Evolutionary conservation across 2,888 invertebrate species (phyloP).

Genomic region (Drosophila longiperda): DNA sequence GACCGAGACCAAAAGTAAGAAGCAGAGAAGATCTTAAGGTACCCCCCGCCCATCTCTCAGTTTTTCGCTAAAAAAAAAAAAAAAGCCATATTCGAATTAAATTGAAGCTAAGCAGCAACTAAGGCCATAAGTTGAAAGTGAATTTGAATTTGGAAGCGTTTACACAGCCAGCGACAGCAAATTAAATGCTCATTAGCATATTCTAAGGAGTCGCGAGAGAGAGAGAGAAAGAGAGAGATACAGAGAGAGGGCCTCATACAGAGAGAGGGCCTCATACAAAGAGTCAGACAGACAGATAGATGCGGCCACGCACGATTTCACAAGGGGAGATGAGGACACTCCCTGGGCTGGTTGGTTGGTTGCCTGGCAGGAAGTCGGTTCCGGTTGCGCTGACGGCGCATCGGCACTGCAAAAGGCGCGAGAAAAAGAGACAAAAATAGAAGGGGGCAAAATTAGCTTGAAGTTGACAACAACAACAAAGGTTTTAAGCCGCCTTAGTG

Average conservation of each 20-base stretch:
- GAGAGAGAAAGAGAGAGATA: not conserved
- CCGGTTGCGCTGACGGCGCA: conserved; percentile 32
- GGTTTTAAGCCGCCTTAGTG: conserved; percentile 28
- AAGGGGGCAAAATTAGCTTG: conserved; percentile 9
- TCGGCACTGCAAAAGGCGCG: not conserved
- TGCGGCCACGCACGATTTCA: conserved; percentile 51
- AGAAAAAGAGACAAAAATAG: not conserved
- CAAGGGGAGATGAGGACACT: conserved; percentile 2
- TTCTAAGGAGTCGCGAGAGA: conserved; percentile 43
- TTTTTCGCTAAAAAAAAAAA: conserved; percentile 12
- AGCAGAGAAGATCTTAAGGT: conserved; percentile 14
- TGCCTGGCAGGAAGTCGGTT: conserved; percentile 43
- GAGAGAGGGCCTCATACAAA: not conserved
- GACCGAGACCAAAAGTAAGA: conserved; percentile 6
- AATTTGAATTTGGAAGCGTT: conserved; percentile 64
- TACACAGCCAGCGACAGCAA: conserved; percentile 49
- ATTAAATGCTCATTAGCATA: conserved; percentile 75
- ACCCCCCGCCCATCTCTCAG: not conserved
- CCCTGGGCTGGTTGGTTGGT: not conserved
- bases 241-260: not conserved
- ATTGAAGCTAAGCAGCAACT: conserved; percentile 63
- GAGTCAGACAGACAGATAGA: conserved; percentile 22
- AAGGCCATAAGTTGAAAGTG: conserved; percentile 66
- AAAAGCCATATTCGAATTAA: conserved; percentile 53
- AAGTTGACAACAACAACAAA: conserved; percentile 36